These are phyloP conservation scores for Bugula neritina DNA, from an alignment of 2,888 invertebrate genomes.

Conservation along the genomic window DNA sequence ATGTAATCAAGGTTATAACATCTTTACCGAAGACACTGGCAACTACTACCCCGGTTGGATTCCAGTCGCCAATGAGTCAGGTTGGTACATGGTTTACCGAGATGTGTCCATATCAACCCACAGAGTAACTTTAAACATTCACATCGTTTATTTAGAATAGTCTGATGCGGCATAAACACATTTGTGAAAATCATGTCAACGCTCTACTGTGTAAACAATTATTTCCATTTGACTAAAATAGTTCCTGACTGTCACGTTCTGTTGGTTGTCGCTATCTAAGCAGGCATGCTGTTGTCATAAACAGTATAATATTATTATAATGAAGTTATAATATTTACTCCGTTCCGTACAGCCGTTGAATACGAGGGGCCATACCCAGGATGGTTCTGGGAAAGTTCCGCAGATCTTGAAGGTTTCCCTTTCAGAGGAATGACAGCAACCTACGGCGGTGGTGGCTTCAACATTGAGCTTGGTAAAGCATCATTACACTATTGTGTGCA, in stretches of 20 bases:
- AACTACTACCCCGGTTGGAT: slow-evolving; percentile 24
- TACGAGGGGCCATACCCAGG: slow-evolving; percentile 18
- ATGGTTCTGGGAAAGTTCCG: slow-evolving; percentile 40
- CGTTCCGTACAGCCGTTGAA: neutral
- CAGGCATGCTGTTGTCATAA: too few relatives aligned
- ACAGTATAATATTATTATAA: too few relatives aligned
- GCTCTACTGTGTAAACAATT: too few relatives aligned
- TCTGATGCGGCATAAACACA: too few relatives aligned
- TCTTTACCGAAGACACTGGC: slow-evolving; percentile 19
- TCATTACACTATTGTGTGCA: neutral
- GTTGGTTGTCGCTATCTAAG: too few relatives aligned
- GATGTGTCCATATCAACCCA: too few relatives aligned
- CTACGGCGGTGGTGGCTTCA: slow-evolving; percentile 54
- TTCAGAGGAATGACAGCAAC: slow-evolving; percentile 44
- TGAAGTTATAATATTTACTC: too few relatives aligned
- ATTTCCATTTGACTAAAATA: too few relatives aligned
- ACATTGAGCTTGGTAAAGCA: slow-evolving; percentile 39
- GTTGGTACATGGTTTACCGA: neutral
- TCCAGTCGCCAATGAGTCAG: slow-evolving; percentile 21
- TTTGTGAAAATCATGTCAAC: too few relatives aligned
- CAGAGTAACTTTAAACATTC: too few relatives aligned
- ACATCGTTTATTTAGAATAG: too few relatives aligned
- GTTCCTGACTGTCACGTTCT: too few relatives aligned
- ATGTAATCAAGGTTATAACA: slow-evolving; percentile 10
- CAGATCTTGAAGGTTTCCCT: slow-evolving; percentile 46